phyloP scores from a whole-genome alignment of 2,888 invertebrate species.

The Yponomeuta malinellus region DNA sequence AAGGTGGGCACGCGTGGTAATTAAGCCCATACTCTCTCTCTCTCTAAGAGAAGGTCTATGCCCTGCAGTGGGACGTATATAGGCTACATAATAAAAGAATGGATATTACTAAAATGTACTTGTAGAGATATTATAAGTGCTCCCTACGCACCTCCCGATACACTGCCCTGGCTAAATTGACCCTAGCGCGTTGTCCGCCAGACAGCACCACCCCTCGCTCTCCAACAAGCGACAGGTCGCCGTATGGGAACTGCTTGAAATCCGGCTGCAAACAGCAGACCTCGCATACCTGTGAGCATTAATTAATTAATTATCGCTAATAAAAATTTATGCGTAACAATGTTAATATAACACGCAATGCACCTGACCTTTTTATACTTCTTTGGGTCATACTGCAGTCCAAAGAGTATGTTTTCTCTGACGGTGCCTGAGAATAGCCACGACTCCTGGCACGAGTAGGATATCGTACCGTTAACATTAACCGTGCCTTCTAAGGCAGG shows the following conservation, averaged over 20 bases:
- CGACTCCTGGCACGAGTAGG: constrained; percentile 89
- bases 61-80: no score
- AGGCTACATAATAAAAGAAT: no score
- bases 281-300: constrained; percentile 67
- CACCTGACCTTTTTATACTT: constrained; percentile 76
- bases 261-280: constrained; percentile 81
- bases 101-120: no score
- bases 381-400: constrained; percentile 74
- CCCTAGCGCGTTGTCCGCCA: constrained; percentile 89
- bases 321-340: background rate
- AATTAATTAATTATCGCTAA: background rate
- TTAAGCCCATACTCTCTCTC: no score
- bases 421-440: constrained; percentile 88
- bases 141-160: constrained; percentile 78
- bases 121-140: background rate
- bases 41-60: no score
- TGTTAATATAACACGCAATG: background rate
- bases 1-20: no score
- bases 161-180: constrained; percentile 85
- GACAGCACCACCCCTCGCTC: constrained; percentile 88
- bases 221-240: constrained; percentile 87
- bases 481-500: constrained; percentile 75
- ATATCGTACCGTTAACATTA: constrained; percentile 76
- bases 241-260: constrained; percentile 83
- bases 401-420: constrained; percentile 89